Base-by-base conservation (phyloP, 1,140 invertebrate genomes). In the Drosophila repleta region DNA sequence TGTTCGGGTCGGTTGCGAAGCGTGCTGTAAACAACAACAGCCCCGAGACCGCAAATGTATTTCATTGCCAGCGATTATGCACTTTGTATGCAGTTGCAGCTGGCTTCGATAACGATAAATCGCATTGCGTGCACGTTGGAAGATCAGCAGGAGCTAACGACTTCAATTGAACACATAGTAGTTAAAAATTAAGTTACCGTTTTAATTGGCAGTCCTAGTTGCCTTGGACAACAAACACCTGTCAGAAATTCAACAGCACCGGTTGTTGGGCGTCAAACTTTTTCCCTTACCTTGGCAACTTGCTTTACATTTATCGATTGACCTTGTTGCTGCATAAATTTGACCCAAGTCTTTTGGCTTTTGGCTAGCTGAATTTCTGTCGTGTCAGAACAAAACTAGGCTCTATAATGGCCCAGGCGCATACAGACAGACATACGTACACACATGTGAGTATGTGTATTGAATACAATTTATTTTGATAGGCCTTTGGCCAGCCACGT, bases 291-390 rank as follows among this genome's bases (percentile, higher is more conserved):
- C 79, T 88, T 82, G 75, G 65, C 62, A 87, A 87, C 83, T 69
- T 29, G 65, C 57, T 75, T 72, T 72, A 55, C 79, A 79, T 68
- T 88, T 87, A 87, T 87, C 72, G 83, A 87, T 87, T 88, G 83
- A 87, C 83, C 83, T 87, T 87, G 79, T 88, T 88, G 76, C 72
- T 79, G 83, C 72, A 87, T 87, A 87, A 66, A 88, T 78, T 88
- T 67, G 26, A 55, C 55, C 78, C 21, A 48, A 51, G 49, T 35
- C 55, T 35, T 13, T 35, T 21, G 32, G 32, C 32, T 64, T 66
- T 63, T 51, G 66, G 67, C 18, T 45, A 72, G 51, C 51, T 56
- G 46, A 39, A 45, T 51, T 58, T 68, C 46, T 73, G 68, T 57
- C 63, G 64, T 67, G 64, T 53, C 51, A 49, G 43, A 62, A 68